phyloP scores from a whole-genome alignment of 2,888 invertebrate species.

The Philereme transversata region DNA sequence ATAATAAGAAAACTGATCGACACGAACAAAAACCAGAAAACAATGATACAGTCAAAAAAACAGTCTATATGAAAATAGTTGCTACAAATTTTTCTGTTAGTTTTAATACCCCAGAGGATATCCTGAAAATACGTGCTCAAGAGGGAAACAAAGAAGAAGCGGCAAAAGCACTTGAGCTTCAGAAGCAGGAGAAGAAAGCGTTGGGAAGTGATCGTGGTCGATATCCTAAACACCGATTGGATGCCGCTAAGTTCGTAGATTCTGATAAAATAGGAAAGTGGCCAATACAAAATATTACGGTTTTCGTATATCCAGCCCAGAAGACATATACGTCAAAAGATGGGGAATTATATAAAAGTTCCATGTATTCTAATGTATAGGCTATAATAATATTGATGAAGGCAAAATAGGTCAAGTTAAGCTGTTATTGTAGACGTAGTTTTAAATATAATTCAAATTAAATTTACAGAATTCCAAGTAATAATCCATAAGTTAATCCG shows the following conservation, averaged over 20 bases:
- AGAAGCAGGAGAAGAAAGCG: not conserved
- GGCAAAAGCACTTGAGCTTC: constrained; percentile 8
- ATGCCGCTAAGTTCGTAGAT: not conserved
- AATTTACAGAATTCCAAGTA: no score
- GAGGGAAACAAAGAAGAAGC: not conserved
- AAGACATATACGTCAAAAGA: no score
- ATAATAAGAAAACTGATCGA: not conserved
- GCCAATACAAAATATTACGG: no score
- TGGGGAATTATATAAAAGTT: not conserved
- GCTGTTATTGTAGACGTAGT: no score
- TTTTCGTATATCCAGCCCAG: no score
- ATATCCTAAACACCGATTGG: not conserved
- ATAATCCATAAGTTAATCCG: constrained; percentile 1
- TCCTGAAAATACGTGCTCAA: not conserved
- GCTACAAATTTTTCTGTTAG: constrained; percentile 4
- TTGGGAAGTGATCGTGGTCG: constrained; percentile 1
- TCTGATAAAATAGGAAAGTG: not conserved
- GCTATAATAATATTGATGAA: no score
- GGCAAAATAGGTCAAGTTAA: no score
- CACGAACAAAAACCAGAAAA: constrained; percentile 1
- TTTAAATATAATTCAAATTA: no score
- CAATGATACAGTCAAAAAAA: not conserved
- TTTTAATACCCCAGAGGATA: not conserved
- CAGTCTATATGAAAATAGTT: constrained; percentile 12
- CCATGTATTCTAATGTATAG: constrained; percentile 6